A percentile compares a stretch with the other conserved stretches of the same genome.
phyloP scores from a whole-genome alignment of 2,888 invertebrate genomes.

The Epirrhoe alternata region DNA sequence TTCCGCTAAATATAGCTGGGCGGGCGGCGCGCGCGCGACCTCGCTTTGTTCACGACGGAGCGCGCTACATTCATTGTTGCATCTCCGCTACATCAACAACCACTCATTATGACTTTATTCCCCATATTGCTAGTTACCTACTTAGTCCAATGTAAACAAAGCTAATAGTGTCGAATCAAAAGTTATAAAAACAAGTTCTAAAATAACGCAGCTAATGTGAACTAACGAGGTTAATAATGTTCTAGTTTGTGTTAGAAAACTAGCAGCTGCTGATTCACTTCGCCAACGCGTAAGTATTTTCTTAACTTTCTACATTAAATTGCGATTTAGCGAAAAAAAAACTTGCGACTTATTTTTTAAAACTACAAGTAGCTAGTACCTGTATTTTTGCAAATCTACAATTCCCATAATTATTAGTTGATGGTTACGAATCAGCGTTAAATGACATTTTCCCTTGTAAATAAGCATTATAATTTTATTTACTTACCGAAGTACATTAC shows the following conservation, averaged over 20 bases:
- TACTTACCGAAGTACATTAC: too few species aligned
- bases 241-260: slow-evolving; percentile 57
- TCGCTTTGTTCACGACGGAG: slow-evolving; percentile 64
- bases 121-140: slow-evolving; percentile 20
- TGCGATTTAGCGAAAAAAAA: too few species aligned
- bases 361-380: too few species aligned
- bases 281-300: slow-evolving; percentile 64
- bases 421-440: too few species aligned
- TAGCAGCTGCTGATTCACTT: slow-evolving; percentile 57
- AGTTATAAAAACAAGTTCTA: background rate
- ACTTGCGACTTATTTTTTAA: too few species aligned
- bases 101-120: slow-evolving; percentile 29
- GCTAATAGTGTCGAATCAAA: background rate
- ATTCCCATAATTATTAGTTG: too few species aligned
- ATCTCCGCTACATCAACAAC: slow-evolving; percentile 39
- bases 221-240: slow-evolving; percentile 60
- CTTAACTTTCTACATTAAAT: slow-evolving; percentile 4
- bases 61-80: slow-evolving; percentile 44
- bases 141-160: slow-evolving; percentile 16
- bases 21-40: slow-evolving; percentile 64
- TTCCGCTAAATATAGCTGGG: slow-evolving; percentile 81
- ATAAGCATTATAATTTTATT: too few species aligned
- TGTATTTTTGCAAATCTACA: too few species aligned
- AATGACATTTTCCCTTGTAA: background rate
- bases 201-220: slow-evolving; percentile 34